These are phyloP conservation scores for Oxygymnocypris stewartii DNA, from an alignment of 2,113 vertebrate species.

Conservation along the genomic window DNA sequence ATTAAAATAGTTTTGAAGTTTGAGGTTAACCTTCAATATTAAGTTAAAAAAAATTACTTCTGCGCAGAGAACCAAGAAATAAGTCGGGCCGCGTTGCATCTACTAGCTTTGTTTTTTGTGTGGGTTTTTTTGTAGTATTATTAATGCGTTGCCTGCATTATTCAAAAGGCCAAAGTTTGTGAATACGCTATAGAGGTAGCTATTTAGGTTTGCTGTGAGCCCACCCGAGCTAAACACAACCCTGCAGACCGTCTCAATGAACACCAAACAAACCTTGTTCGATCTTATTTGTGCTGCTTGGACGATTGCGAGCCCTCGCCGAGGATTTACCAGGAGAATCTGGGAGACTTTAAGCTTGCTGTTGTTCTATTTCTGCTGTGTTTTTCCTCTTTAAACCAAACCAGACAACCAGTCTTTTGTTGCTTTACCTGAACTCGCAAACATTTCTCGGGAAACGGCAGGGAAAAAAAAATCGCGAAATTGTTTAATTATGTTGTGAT, in stretches of 20 bases:
- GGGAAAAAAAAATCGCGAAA: conserved; percentile 68
- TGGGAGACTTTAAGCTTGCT: conserved; percentile 70
- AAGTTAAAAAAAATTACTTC: background rate
- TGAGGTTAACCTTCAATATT: background rate
- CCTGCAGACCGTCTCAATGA: conserved; percentile 89
- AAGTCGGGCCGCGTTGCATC: conserved; percentile 46
- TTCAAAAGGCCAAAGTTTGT: conserved; percentile 95
- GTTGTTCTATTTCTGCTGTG: conserved; percentile 46
- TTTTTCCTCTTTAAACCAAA: conserved; percentile 64
- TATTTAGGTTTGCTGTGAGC: conserved; percentile 77
- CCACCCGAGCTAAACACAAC: conserved; percentile 80
- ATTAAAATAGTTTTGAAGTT: background rate
- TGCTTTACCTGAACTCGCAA: conserved; percentile 56
- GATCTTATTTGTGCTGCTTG: conserved; percentile 98
- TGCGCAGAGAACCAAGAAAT: conserved; percentile 37
- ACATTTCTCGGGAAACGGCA: conserved; percentile 33
- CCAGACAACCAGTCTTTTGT: conserved; percentile 64
- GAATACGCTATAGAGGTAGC: conserved; percentile 79
- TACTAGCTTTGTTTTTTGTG: conserved; percentile 48
- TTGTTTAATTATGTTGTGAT: conserved; percentile 73
- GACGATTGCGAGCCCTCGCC: conserved; percentile 81
- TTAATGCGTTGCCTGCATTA: conserved; percentile 81
- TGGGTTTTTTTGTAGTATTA: conserved; percentile 70
- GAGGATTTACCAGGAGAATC: conserved; percentile 83
- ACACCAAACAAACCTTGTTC: conserved; percentile 92